These are phyloP conservation scores for Ptilorrhoa leucosticta DNA, from an alignment of 2,113 vertebrate species.

Conservation along the genomic window DNA sequence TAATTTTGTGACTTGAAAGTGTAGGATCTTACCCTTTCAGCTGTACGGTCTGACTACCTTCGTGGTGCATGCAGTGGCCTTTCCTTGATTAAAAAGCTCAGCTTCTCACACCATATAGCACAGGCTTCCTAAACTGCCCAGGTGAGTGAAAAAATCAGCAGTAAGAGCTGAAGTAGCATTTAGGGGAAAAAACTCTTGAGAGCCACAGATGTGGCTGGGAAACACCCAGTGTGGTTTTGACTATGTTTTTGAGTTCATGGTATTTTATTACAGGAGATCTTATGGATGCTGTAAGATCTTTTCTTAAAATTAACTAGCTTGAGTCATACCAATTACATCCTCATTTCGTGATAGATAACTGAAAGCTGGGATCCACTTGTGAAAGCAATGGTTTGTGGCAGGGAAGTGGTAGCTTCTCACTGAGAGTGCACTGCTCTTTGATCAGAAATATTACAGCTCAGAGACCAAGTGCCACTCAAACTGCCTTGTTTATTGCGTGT, in stretches of 20 bases:
- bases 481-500: background rate
- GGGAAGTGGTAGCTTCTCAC: background rate
- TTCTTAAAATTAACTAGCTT: background rate
- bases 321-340: background rate
- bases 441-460: background rate
- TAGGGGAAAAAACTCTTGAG: background rate
- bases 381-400: background rate
- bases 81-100: background rate
- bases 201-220: background rate
- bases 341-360: background rate
- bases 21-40: background rate
- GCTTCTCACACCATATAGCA: accelerated
- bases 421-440: background rate
- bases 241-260: background rate
- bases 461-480: background rate
- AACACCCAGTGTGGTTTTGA: background rate
- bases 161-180: background rate
- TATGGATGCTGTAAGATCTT: background rate
- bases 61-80: accelerated
- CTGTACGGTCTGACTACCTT: background rate
- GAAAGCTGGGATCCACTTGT: background rate
- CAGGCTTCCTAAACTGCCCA: background rate
- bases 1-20: background rate
- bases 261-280: background rate
- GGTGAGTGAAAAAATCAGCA: background rate